Evolutionary conservation across 2,113 vertebrate genomes (phyloP).

Genomic region (Cettia cetti): DNA sequence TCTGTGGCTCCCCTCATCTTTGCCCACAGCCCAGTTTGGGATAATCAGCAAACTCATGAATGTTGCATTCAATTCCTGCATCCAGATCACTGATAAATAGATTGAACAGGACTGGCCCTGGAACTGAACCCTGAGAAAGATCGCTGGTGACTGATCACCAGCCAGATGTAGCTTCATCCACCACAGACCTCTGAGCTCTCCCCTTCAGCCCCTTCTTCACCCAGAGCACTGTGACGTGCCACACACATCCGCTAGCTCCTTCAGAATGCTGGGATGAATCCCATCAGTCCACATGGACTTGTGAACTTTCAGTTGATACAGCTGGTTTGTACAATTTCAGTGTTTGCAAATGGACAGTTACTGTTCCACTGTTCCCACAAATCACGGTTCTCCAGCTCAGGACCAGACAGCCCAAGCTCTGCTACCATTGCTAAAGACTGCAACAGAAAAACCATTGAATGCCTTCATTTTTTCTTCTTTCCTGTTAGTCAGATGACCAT

Average conservation of each 20-base stretch:
- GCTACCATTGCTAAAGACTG: not conserved
- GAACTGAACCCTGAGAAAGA: not conserved
- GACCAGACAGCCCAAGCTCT: accelerated
- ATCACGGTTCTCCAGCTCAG: not conserved
- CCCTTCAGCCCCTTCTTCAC: not conserved
- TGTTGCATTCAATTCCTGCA: not conserved
- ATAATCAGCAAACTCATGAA: not conserved
- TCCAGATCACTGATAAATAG: not conserved
- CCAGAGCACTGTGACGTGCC: accelerated
- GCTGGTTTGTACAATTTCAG: not conserved
- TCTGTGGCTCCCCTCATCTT: not conserved
- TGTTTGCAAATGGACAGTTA: not conserved
- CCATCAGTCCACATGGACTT: not conserved
- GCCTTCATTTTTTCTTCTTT: not conserved
- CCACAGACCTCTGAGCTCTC: not conserved
- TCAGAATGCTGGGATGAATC: not conserved
- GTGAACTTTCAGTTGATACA: not conserved
- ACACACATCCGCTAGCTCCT: accelerated
- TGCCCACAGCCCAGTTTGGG: not conserved
- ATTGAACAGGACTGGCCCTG: not conserved
- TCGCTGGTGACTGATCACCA: accelerated
- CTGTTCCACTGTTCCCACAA: not conserved
- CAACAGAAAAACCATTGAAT: not conserved
- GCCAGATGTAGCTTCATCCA: too few relatives aligned
- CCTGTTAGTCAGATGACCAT: not conserved